phyloP scores from a whole-genome alignment of 2,797 vertebrate genomes.

The Ceyx erithaca region DNA sequence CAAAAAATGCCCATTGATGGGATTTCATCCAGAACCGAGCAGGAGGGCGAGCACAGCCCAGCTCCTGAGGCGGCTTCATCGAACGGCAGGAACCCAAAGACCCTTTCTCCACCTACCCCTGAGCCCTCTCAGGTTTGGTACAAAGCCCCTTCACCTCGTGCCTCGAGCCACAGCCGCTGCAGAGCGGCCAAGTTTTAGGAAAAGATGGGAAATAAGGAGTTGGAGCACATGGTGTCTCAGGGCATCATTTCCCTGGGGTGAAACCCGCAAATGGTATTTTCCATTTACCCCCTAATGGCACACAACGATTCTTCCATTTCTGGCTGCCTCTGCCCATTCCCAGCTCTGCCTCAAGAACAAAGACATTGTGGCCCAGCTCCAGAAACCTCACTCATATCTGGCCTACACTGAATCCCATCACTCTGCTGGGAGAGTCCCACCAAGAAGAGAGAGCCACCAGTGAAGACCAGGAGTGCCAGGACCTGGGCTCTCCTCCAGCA shows the following conservation, averaged over 20 bases:
- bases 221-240: rapidly evolving
- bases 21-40: constrained; percentile 39
- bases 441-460: background rate
- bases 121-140: background rate
- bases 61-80: background rate
- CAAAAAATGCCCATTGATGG: constrained; percentile 47
- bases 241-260: background rate
- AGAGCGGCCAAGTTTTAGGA: background rate
- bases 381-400: constrained; percentile 31
- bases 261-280: background rate
- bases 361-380: constrained; percentile 47
- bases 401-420: background rate
- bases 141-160: background rate
- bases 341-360: constrained; percentile 59
- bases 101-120: background rate
- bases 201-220: background rate
- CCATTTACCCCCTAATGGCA: background rate
- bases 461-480: background rate
- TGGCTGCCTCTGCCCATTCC: constrained; percentile 29
- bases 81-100: background rate
- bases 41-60: rapidly evolving
- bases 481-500: background rate
- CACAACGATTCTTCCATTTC: background rate
- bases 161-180: background rate
- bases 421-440: background rate